Conservation (phyloP, 2,797 vertebrate species). For the Mormyrops boulengeri region DNA sequence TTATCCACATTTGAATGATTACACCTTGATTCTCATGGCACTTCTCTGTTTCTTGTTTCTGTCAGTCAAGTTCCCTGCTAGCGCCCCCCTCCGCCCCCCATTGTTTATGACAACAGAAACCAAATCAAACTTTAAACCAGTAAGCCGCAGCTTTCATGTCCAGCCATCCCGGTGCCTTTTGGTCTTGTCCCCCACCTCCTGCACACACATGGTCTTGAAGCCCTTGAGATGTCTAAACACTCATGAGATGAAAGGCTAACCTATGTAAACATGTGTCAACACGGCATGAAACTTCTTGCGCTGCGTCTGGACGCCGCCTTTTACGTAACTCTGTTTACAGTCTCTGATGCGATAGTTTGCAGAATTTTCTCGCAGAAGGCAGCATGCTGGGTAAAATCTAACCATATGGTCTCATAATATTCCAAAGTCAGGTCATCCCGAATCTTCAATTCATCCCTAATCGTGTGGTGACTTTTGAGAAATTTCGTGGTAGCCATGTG, state of each 20-base stretch:
- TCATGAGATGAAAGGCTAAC: constrained; percentile 1
- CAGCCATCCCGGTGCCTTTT: neutral
- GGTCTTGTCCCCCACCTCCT: neutral
- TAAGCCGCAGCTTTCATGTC: neutral
- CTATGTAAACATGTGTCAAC: neutral
- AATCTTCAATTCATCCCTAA: neutral
- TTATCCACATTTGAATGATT: neutral
- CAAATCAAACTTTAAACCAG: neutral
- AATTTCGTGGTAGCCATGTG: neutral
- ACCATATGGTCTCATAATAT: neutral
- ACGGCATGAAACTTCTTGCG: neutral
- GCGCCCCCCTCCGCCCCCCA: neutral
- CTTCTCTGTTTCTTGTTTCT: neutral
- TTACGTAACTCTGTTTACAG: neutral
- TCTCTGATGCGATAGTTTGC: neutral
- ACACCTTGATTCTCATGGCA: neutral
- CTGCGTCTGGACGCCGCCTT: neutral
- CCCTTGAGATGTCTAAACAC: neutral
- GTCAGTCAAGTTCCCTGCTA: neutral
- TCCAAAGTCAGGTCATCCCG: neutral
- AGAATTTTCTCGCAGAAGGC: neutral
- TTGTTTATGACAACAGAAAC: neutral
- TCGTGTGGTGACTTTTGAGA: neutral
- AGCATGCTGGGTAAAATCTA: neutral
- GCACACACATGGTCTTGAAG: neutral